Percentiles rank a stretch among this genome's conserved stretches.
These are phyloP conservation scores for Gallirallus australis DNA, from an alignment of 2,797 vertebrate species.

Conservation along the genomic window DNA sequence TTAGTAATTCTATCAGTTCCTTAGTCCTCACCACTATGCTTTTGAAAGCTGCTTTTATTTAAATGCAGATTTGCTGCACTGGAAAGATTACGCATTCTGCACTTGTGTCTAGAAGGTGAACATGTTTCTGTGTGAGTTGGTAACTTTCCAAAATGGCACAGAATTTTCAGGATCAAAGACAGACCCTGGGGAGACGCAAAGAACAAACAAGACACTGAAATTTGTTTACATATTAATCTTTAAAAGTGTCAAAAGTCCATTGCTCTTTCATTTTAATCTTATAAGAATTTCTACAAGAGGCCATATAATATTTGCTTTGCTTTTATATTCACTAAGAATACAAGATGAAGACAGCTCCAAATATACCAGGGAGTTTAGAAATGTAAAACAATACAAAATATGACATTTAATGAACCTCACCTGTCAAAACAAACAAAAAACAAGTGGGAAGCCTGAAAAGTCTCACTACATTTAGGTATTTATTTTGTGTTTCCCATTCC, in stretches of 20 bases:
- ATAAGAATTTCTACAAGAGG: not conserved
- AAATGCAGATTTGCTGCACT: conserved; percentile 48
- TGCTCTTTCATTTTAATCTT: conserved; percentile 8
- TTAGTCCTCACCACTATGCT: not conserved
- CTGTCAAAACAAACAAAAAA: not conserved
- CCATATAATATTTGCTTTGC: not conserved
- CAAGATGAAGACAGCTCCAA: not conserved
- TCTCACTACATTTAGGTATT: not conserved
- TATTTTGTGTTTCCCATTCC: not conserved
- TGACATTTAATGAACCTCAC: not conserved
- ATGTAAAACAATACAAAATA: conserved; percentile 10
- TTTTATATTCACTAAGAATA: conserved; percentile 2
- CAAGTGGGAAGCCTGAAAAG: not conserved
- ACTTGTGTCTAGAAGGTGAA: not conserved
- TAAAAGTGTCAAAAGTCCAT: not conserved
- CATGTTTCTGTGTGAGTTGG: not conserved
- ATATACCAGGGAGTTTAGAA: conserved; percentile 11
- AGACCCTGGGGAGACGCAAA: not conserved
- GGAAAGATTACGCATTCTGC: conserved; percentile 10
- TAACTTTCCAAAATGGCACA: not conserved
- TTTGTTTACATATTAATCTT: not conserved
- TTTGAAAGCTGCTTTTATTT: conserved; percentile 53
- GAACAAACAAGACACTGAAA: not conserved
- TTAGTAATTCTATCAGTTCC: conserved; percentile 30
- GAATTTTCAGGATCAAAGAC: not conserved